phyloP scores from a whole-genome alignment of 2,113 vertebrate species.

The Atrichornis clamosus region DNA sequence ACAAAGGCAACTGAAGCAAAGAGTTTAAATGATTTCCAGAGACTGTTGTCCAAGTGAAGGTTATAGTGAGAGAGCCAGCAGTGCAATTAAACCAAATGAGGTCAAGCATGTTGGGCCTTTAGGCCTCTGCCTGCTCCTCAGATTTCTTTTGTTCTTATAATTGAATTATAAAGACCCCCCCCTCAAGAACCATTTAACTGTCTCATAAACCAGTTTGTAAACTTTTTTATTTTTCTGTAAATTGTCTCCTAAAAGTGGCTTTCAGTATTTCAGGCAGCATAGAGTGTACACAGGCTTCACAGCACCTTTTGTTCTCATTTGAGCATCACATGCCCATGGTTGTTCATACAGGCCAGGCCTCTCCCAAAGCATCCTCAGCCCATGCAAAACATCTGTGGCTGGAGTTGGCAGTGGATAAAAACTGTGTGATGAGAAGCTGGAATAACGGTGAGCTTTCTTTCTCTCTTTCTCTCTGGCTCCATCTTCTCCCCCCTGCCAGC shows the following conservation, averaged over 20 bases:
- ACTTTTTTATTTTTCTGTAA: conserved; percentile 62
- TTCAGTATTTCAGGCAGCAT: not conserved
- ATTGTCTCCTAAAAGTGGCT: conserved; percentile 37
- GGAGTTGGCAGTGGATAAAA: not conserved
- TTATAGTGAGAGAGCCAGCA: conserved; percentile 30
- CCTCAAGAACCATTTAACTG: conserved; percentile 36
- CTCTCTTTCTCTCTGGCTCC: not conserved
- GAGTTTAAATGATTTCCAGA: conserved; percentile 62
- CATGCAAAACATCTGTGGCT: accelerated
- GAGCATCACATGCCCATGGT: accelerated
- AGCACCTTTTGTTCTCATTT: not conserved
- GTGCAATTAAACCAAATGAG: conserved; percentile 63
- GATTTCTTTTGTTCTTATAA: conserved; percentile 64
- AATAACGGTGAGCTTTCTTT: not conserved
- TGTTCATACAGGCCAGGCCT: not conserved
- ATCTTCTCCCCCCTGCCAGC: not conserved
- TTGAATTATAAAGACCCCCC: conserved; percentile 51
- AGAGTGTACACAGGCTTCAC: accelerated
- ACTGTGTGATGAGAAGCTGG: not conserved
- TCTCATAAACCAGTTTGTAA: conserved; percentile 57
- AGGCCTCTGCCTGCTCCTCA: conserved; percentile 54
- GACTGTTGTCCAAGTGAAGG: conserved; percentile 39
- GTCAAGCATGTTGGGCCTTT: conserved; percentile 46
- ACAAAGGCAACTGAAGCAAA: conserved; percentile 49
- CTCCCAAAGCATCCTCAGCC: not conserved